These are phyloP conservation scores for Pterocles gutturalis DNA, from an alignment of 2,113 vertebrate genomes.

Conservation along the genomic window DNA sequence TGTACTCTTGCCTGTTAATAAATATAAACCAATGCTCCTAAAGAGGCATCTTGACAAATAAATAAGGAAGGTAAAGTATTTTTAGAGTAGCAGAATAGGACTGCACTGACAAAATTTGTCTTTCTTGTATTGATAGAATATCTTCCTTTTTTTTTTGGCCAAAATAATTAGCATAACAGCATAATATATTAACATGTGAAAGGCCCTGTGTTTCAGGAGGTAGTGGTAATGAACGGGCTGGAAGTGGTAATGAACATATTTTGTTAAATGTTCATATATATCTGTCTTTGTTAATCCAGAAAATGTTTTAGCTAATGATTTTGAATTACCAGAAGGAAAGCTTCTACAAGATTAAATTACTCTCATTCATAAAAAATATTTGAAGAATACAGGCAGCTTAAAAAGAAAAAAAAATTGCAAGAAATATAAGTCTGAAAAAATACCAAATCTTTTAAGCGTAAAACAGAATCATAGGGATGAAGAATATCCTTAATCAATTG, in stretches of 20 bases:
- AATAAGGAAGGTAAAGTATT: not conserved
- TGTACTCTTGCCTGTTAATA: not conserved
- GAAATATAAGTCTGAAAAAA: not conserved
- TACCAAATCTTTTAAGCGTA: not conserved
- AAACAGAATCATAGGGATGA: not conserved
- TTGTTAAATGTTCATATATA: not conserved
- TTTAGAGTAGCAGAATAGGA: not conserved
- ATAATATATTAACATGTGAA: not conserved
- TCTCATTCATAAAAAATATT: not conserved
- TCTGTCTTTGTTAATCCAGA: not conserved
- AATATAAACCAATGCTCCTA: not conserved
- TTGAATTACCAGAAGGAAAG: not conserved
- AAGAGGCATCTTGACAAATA: not conserved
- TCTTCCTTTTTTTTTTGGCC: not conserved
- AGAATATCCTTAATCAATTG: not conserved
- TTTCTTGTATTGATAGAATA: rapidly evolving
- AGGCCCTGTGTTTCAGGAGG: not conserved
- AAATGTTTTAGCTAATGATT: not conserved
- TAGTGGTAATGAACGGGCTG: not conserved
- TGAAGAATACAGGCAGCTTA: not conserved
- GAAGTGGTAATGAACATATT: not conserved
- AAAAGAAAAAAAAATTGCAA: not conserved
- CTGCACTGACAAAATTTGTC: not conserved
- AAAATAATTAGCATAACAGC: not conserved
- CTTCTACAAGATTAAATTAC: not conserved